phyloP scores from a whole-genome alignment of 2,113 vertebrate species.

The Xiphorhynchus elegans region DNA sequence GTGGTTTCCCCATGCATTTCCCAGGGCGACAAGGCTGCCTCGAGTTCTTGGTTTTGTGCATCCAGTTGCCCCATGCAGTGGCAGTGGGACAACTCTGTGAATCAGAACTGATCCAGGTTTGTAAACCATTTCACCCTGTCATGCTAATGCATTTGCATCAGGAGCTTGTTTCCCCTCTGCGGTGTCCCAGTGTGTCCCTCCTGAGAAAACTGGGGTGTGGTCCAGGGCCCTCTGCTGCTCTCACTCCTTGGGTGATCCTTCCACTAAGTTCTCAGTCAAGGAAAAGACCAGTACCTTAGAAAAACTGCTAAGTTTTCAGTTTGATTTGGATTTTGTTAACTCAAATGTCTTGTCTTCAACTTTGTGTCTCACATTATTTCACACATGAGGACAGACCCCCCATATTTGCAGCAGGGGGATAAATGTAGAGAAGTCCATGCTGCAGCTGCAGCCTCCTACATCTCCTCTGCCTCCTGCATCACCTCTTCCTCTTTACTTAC shows the following conservation, averaged over 20 bases:
- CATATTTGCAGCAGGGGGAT: background rate
- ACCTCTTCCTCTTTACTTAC: background rate
- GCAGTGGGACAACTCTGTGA: background rate
- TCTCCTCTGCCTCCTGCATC: background rate
- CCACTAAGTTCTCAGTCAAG: background rate
- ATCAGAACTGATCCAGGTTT: background rate
- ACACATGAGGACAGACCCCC: background rate
- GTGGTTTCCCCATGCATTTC: background rate
- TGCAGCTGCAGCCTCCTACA: background rate
- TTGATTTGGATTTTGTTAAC: background rate
- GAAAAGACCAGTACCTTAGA: background rate
- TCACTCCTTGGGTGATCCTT: background rate
- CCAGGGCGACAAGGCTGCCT: background rate
- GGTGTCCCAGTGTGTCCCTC: background rate
- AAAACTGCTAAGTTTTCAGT: background rate
- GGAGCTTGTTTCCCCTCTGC: rapidly evolving
- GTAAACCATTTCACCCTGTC: background rate
- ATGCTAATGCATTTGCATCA: background rate
- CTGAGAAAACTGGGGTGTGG: background rate
- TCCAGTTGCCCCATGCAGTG: rapidly evolving
- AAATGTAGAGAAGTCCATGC: rapidly evolving
- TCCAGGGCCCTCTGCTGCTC: background rate
- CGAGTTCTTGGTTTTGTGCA: background rate
- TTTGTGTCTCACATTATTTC: background rate
- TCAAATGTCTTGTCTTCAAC: background rate